Conservation (phyloP, 1,140 invertebrate genomes). For the Ostrea edulis region DNA sequence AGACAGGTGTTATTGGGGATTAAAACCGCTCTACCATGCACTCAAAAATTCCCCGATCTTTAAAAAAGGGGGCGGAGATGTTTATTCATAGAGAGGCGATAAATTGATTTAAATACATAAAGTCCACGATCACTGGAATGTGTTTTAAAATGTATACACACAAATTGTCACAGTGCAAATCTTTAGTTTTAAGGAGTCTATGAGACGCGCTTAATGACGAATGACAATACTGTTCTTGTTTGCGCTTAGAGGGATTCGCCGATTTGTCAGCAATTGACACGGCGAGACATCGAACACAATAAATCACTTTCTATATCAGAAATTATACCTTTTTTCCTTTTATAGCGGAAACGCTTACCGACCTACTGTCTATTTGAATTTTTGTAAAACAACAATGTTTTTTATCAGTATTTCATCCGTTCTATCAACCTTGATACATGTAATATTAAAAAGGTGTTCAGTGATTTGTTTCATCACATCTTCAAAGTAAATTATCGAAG, state of each 20-base stretch:
- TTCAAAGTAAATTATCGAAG: too few species aligned
- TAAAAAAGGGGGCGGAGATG: slow-evolving; percentile 22
- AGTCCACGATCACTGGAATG: not conserved
- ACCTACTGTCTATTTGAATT: not conserved
- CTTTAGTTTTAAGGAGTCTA: not conserved
- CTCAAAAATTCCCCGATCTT: not conserved
- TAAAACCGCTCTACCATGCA: not conserved
- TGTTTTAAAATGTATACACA: not conserved
- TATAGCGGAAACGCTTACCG: not conserved
- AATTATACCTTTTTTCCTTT: not conserved
- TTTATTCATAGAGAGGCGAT: not conserved
- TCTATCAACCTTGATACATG: not conserved
- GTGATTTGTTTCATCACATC: not conserved
- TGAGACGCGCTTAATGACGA: not conserved
- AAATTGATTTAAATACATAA: not conserved
- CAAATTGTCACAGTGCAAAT: not conserved
- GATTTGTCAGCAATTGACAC: not conserved
- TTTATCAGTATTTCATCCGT: not conserved
- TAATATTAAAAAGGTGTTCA: not conserved
- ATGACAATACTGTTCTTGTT: not conserved
- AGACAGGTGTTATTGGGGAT: slow-evolving; percentile 16
- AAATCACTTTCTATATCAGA: not conserved
- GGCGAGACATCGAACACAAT: not conserved
- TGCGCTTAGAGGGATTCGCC: not conserved
- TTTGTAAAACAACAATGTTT: not conserved